A percentile compares a stretch with the other conserved stretches of the same genome.
These are phyloP conservation scores for Halichoerus grypus DNA, from an alignment of 2,113 vertebrate species.

Conservation along the genomic window DNA sequence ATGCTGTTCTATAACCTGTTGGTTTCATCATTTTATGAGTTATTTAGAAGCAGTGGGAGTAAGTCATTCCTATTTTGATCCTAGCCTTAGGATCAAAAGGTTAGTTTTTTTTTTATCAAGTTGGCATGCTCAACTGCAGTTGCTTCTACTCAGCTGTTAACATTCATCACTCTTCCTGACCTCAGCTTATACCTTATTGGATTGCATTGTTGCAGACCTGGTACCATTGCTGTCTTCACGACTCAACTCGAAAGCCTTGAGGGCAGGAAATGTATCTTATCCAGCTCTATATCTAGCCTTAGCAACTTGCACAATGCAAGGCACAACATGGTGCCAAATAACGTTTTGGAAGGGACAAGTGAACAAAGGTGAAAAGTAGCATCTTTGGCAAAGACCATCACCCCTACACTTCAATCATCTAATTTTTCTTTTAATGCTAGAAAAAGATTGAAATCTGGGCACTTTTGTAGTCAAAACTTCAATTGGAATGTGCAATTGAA, in stretches of 20 bases:
- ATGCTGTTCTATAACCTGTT: constrained; percentile 20
- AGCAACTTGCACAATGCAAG: background rate
- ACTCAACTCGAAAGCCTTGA: background rate
- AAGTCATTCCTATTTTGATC: background rate
- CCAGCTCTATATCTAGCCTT: background rate
- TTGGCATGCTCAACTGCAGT: background rate
- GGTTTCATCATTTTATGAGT: background rate
- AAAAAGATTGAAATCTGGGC: background rate
- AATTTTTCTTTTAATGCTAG: background rate
- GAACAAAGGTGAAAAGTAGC: background rate
- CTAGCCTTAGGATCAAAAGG: background rate
- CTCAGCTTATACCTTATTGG: background rate
- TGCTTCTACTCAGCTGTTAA: background rate
- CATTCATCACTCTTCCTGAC: background rate
- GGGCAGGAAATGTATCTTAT: background rate
- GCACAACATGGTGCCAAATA: background rate
- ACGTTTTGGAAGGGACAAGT: background rate
- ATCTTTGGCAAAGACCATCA: background rate
- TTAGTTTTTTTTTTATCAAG: background rate
- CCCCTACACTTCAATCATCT: background rate
- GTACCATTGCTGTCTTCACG: background rate
- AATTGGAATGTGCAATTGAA: background rate
- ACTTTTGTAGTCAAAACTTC: background rate
- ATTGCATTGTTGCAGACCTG: background rate
- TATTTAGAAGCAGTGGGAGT: background rate